Percentiles rank a stretch among this genome's conserved stretches.
These are phyloP conservation scores for Lepidotrigona ventralis DNA, from an alignment of 1,140 invertebrate genomes.

Conservation along the genomic window DNA sequence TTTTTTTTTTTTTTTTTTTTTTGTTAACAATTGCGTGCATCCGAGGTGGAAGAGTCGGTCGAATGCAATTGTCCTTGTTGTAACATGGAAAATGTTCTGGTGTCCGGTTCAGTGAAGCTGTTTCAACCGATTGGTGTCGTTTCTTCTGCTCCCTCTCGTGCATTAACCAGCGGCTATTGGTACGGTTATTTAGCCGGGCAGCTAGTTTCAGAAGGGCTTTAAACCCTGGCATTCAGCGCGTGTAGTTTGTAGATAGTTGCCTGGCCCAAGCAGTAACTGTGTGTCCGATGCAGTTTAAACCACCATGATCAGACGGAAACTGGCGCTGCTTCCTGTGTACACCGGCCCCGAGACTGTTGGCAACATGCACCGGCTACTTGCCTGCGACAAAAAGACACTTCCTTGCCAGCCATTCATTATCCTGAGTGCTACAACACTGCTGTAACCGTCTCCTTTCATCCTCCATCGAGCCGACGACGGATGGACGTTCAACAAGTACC, in stretches of 20 bases:
- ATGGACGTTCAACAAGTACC: conserved; percentile 9
- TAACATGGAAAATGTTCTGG: neutral
- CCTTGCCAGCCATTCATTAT: conserved; percentile 13
- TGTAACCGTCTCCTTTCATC: no score
- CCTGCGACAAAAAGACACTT: conserved; percentile 16
- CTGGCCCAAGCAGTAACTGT: neutral
- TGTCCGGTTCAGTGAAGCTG: neutral
- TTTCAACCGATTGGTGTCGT: neutral
- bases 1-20: neutral
- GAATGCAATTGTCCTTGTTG: neutral
- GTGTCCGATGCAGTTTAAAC: conserved; percentile 8
- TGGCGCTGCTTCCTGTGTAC: neutral
- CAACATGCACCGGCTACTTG: conserved; percentile 4
- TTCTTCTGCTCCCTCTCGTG: neutral
- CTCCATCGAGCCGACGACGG: no score
- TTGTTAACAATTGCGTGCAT: no score
- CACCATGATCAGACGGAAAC: neutral
- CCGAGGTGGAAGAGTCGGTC: neutral
- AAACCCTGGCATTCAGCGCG: neutral
- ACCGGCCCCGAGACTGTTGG: conserved; percentile 6
- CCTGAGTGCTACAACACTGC: neutral
- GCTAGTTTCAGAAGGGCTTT: neutral
- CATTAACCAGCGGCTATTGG: neutral
- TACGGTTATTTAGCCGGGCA: conserved; percentile 2
- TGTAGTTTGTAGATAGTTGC: conserved; percentile 20